Percentiles rank a stretch among this genome's conserved stretches.
Conservation (phyloP, 2,113 vertebrate genomes). For the Rhipidura dahli region DNA sequence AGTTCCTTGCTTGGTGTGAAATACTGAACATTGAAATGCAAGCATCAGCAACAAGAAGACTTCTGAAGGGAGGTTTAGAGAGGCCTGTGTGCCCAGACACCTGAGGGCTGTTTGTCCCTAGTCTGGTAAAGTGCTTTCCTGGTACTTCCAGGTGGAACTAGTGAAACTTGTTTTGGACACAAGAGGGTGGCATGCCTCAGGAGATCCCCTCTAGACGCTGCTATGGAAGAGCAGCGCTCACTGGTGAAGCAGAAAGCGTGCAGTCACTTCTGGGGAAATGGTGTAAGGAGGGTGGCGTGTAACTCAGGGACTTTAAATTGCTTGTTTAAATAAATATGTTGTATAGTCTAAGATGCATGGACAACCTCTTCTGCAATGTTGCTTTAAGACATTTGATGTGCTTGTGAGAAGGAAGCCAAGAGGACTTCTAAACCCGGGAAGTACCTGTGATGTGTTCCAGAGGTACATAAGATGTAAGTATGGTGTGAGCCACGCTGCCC, state of each 20-base stretch:
- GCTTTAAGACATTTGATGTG: neutral
- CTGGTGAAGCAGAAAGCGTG: neutral
- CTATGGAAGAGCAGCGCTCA: neutral
- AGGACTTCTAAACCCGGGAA: neutral
- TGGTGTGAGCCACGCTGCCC: neutral
- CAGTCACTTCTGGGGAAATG: neutral
- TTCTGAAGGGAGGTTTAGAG: neutral
- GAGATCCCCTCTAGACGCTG: neutral
- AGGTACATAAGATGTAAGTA: neutral
- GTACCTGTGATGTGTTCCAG: neutral
- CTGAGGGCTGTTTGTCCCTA: neutral
- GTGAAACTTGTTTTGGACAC: neutral
- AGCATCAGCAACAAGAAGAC: neutral
- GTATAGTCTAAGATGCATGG: neutral
- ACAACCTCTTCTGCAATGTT: neutral
- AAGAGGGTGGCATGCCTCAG: neutral
- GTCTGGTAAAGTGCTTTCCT: neutral
- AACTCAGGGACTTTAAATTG: slow-evolving; percentile 46
- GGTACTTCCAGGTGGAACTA: neutral
- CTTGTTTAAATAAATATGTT: neutral
- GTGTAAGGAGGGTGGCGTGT: neutral
- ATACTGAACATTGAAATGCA: neutral
- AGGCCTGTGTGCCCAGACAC: neutral
- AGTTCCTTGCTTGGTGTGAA: neutral
- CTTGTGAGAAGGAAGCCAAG: neutral